Evolutionary conservation across 2,113 vertebrate genomes (phyloP).

Genomic region (Chlorodrepanis virens): DNA sequence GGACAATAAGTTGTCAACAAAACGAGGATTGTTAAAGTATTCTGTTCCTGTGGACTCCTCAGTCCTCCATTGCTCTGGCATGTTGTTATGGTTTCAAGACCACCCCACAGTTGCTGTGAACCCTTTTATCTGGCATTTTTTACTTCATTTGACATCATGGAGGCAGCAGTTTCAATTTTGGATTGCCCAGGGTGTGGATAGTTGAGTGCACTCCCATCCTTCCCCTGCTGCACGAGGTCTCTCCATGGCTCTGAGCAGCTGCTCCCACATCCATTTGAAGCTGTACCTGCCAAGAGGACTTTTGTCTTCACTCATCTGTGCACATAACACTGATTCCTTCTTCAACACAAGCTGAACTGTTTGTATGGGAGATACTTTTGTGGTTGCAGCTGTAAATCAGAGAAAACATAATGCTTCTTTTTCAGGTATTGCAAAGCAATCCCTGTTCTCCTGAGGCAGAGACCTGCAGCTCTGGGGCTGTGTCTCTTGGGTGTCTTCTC

Average conservation of each 20-base stretch:
- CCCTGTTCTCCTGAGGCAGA: background rate
- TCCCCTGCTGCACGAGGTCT: background rate
- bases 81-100: background rate
- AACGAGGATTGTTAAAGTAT: background rate
- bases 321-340: background rate
- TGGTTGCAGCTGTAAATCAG: background rate
- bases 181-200: background rate
- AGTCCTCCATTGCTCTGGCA: background rate
- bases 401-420: background rate
- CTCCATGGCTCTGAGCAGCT: background rate
- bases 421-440: background rate
- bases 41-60: background rate
- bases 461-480: background rate
- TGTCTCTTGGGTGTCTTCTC: background rate
- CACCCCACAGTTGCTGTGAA: background rate
- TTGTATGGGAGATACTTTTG: background rate
- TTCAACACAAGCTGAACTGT: background rate
- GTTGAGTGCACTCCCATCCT: background rate
- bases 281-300: background rate
- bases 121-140: background rate
- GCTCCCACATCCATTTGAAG: background rate
- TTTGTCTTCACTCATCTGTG: background rate
- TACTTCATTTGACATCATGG: background rate
- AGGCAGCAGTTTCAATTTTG: background rate
- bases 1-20: background rate